Base-by-base conservation (phyloP, 2,888 invertebrate species). In the Flexamia atlantica region DNA sequence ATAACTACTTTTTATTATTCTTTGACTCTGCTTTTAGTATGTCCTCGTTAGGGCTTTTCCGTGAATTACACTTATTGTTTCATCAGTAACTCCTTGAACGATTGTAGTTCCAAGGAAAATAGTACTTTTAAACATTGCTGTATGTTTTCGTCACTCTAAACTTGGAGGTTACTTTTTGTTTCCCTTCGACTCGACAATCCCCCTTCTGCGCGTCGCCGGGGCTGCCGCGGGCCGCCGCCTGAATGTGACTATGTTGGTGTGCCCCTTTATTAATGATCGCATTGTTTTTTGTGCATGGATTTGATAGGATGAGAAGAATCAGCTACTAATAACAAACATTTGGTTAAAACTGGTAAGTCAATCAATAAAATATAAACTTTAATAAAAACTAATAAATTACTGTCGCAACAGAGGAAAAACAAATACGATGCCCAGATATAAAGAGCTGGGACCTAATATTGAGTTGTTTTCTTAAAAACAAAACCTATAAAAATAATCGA, bases 321-420 rank as follows among this genome's bases (percentile, higher is more conserved):
- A 98, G 93, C 94, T 98, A 92, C 94, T 98, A 90, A 97, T 97
- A 91, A 97, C 98, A 90, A 98, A 98, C 92, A 97, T 98, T 92
- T 98, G 98, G 98, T 94, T 98, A 89, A 97, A 97, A 93, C 93
- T 97, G 94, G 97, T 97, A 92, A 97, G 97, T 95, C 87, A 87
- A 84, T 46, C 50, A 70, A 50, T 84, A 84, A 82, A 79, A 76
- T 82, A 79, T 84, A 81, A 84, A 81, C 72, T 81, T 82, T 84
- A 84, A 84, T 50, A 76, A 57, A 84, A 82, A 84, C 80, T 81
- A 80, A 70, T 80, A 79, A 83, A 83, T 80, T 60, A 50, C 30
- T 80, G 50, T 80, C 68, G 79, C 70, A 32, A 68, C 60, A 84
- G 82, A 82, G 82, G 84, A 82, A 82, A 84, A 84, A 82, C 84